phyloP scores from a whole-genome alignment of 2,888 invertebrate species.

The Ommatoiulus sabulosus region DNA sequence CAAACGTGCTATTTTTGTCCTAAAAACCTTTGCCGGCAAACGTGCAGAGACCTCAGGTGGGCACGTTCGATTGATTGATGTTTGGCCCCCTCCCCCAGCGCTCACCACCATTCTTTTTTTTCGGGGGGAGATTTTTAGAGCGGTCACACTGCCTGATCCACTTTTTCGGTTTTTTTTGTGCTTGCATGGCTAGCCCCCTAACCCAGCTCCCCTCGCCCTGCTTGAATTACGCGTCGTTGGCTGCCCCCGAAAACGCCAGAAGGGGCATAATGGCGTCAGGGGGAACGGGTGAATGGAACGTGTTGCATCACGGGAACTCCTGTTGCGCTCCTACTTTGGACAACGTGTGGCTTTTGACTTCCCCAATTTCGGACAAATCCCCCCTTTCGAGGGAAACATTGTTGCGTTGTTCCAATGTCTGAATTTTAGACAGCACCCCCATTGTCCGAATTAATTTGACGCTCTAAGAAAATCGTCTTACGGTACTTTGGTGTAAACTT shows the following conservation, averaged over 20 bases:
- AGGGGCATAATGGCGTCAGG: background rate
- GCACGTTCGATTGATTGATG: background rate
- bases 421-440: too few relatives aligned
- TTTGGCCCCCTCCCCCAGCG: background rate
- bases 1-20: conserved; percentile 2
- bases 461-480: too few relatives aligned
- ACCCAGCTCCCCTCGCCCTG: background rate
- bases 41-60: conserved; percentile 12
- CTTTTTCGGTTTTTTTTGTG: conserved; percentile 17
- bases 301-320: conserved; percentile 10
- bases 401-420: too few relatives aligned
- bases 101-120: background rate
- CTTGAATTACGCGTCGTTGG: conserved; percentile 15
- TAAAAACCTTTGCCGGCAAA: background rate
- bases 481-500: too few relatives aligned
- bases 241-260: background rate
- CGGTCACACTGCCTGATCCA: background rate
- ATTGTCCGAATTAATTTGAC: too few relatives aligned
- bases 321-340: background rate
- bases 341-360: background rate
- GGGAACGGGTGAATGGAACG: background rate
- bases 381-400: background rate
- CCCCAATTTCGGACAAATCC: background rate
- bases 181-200: background rate
- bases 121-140: background rate